These are phyloP conservation scores for Dromiciops gliroides DNA, from an alignment of 2,113 vertebrate species.

Conservation along the genomic window DNA sequence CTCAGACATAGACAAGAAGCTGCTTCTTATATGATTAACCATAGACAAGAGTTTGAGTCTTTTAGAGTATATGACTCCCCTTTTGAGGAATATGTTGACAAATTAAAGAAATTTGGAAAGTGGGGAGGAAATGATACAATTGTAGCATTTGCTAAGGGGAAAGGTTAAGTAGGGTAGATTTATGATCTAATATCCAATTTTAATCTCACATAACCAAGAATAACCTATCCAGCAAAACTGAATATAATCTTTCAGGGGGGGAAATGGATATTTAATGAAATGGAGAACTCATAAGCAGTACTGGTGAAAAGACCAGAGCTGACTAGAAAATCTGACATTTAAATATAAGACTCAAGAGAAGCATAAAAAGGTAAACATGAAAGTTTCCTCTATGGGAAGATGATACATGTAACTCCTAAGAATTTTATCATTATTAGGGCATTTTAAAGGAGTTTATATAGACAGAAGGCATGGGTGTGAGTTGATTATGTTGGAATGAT, in stretches of 20 bases:
- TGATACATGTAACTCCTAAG: background rate
- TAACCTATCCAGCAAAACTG: background rate
- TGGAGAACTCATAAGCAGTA: background rate
- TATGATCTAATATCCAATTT: too few species aligned
- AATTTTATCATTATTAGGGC: background rate
- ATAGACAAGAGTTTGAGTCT: too few species aligned
- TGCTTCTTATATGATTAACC: too few species aligned
- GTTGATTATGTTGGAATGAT: background rate
- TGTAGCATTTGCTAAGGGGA: too few species aligned
- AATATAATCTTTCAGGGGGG: background rate
- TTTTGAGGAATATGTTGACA: too few species aligned
- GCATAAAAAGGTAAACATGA: background rate
- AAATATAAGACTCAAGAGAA: background rate
- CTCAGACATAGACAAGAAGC: too few species aligned
- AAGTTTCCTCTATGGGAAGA: background rate
- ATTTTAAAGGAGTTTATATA: background rate
- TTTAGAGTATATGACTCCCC: too few species aligned
- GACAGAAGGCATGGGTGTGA: background rate
- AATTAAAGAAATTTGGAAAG: too few species aligned
- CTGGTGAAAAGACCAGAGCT: background rate
- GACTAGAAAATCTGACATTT: background rate
- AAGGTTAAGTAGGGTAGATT: too few species aligned
- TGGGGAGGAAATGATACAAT: too few species aligned
- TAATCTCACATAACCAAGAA: too few species aligned
- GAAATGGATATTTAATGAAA: background rate